These are phyloP conservation scores for Onychomys torridus DNA, from an alignment of 2,797 vertebrate species.

Conservation along the genomic window DNA sequence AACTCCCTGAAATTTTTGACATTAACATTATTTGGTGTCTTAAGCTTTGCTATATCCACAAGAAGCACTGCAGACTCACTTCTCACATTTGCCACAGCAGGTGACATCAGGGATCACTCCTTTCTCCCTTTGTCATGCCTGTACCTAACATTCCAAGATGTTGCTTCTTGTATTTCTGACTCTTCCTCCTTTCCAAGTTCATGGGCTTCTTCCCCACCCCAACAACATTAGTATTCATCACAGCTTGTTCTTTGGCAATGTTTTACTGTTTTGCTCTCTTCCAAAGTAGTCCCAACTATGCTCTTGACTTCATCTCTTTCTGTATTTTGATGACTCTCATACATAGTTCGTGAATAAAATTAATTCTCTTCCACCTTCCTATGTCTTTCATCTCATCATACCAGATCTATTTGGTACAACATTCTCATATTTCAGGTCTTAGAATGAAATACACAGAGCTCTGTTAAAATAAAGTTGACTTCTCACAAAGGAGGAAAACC, in stretches of 20 bases:
- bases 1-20: not conserved
- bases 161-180: not conserved
- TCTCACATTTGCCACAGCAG: not conserved
- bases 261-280: conserved; percentile 20
- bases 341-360: conserved; percentile 17
- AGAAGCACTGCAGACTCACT: not conserved
- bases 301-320: conserved; percentile 28
- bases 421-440: conserved; percentile 16
- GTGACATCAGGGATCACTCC: not conserved
- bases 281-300: not conserved
- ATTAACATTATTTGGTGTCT: not conserved
- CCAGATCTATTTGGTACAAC: not conserved
- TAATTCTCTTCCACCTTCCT: conserved; percentile 12
- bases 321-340: conserved; percentile 13
- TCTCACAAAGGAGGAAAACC: not conserved
- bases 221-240: not conserved
- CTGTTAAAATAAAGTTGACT: not conserved
- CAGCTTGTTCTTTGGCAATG: not conserved
- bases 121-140: not conserved
- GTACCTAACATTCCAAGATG: not conserved
- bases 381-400: not conserved
- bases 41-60: not conserved
- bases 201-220: too few species aligned
- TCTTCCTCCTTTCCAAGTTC: not conserved
- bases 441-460: not conserved